phyloP scores from a whole-genome alignment of 2,888 invertebrate genomes.

The Pyrocoelia pectoralis region DNA sequence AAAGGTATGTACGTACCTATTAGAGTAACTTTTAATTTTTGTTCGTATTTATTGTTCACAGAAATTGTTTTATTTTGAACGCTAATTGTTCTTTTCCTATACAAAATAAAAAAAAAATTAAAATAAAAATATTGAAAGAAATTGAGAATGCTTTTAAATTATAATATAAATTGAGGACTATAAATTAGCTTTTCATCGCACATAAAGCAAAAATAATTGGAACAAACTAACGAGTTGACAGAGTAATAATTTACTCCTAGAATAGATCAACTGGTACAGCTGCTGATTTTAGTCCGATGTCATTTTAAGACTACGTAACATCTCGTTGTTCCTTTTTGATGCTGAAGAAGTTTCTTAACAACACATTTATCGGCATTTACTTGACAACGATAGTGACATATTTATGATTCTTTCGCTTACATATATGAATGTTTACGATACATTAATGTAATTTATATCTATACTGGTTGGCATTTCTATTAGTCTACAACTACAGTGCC shows the following conservation, averaged over 20 bases:
- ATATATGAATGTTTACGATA: conserved; percentile 62
- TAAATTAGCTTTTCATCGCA: conserved; percentile 54
- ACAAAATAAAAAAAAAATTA: conserved; percentile 34
- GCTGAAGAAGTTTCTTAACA: conserved; percentile 55
- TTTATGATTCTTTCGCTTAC: conserved; percentile 60
- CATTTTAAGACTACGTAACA: conserved; percentile 24
- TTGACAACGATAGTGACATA: conserved; percentile 62
- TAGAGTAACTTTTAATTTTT: conserved; percentile 13
- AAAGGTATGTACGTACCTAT: conserved; percentile 12
- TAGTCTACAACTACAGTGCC: conserved; percentile 59
- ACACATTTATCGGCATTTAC: conserved; percentile 62
- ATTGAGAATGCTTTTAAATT: conserved; percentile 37
- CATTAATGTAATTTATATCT: conserved; percentile 61
- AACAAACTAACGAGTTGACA: conserved; percentile 54
- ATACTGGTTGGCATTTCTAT: conserved; percentile 61
- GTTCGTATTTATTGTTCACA: conserved; percentile 26
- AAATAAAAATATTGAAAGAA: conserved; percentile 35
- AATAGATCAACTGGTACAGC: conserved; percentile 54
- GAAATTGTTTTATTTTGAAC: conserved; percentile 23
- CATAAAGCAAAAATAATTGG: conserved; percentile 58
- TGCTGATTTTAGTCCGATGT: conserved; percentile 47
- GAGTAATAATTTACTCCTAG: conserved; percentile 54
- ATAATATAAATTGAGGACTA: conserved; percentile 44
- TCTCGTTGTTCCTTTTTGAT: conserved; percentile 18
- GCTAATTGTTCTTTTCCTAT: conserved; percentile 29